Conservation (phyloP, 1,140 invertebrate species). For the Latrodectus geometricus region DNA sequence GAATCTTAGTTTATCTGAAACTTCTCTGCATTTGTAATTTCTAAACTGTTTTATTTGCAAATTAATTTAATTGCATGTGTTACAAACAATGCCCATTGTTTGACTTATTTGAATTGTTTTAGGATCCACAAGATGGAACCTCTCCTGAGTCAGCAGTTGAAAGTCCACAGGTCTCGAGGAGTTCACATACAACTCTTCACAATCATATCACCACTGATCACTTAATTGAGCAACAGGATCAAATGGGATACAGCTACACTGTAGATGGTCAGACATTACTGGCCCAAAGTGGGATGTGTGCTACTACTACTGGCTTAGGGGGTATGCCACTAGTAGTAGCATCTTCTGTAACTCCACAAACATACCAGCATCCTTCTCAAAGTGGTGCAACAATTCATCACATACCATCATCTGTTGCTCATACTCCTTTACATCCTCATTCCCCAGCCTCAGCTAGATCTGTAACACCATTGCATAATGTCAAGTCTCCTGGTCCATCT, state of each 20-base stretch:
- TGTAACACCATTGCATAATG: constrained; percentile 61
- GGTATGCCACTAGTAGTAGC: constrained; percentile 32
- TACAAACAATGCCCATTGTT: too few species aligned
- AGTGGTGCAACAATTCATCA: constrained; percentile 58
- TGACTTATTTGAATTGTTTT: neutral
- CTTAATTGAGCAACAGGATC: constrained; percentile 40
- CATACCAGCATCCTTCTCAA: constrained; percentile 49
- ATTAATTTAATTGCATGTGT: neutral
- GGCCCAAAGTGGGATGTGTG: constrained; percentile 26
- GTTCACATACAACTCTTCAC: constrained; percentile 15
- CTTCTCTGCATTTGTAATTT: too few species aligned
- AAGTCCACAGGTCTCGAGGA: constrained; percentile 55
- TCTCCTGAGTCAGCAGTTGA: constrained; percentile 60
- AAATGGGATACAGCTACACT: constrained; percentile 51
- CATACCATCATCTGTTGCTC: constrained; percentile 47
- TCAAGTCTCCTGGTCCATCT: constrained; percentile 55
- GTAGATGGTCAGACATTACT: constrained; percentile 24
- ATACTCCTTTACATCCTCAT: constrained; percentile 60
- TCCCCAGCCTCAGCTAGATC: constrained; percentile 62
- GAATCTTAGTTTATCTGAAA: too few species aligned
- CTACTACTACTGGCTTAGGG: constrained; percentile 24
- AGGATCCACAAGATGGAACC: constrained; percentile 58
- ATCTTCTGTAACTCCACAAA: constrained; percentile 17
- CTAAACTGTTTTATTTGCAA: neutral
- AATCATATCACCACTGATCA: constrained; percentile 27